These are phyloP conservation scores for Plumapathes pennacea DNA, from an alignment of 92 coral and sea anemone genomes.

Conservation along the genomic window DNA sequence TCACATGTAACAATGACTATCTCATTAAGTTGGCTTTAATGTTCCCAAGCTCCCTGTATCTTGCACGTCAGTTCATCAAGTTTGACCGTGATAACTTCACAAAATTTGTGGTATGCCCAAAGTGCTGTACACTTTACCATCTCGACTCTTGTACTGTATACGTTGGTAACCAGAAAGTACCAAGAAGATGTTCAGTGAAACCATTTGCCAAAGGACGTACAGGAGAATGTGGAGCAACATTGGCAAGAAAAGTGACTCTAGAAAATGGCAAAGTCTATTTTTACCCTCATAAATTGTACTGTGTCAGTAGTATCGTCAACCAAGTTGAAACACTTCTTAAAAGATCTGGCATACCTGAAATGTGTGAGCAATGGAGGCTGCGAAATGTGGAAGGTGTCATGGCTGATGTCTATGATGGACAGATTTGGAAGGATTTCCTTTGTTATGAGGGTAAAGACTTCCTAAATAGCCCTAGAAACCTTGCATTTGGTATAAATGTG, in stretches of 20 bases:
- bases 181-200: slow-evolving; percentile 19
- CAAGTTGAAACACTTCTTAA: slow-evolving; percentile 16
- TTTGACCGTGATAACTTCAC: slow-evolving; percentile 30
- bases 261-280: slow-evolving; percentile 25
- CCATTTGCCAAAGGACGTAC: slow-evolving; percentile 24
- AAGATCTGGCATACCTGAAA: slow-evolving; percentile 19
- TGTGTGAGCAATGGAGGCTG: slow-evolving; percentile 14
- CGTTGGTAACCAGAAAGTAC: slow-evolving; percentile 10
- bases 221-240: slow-evolving; percentile 19
- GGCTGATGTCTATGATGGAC: slow-evolving; percentile 54
- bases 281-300: slow-evolving; percentile 27
- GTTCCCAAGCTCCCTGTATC: slow-evolving; percentile 48
- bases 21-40: slow-evolving; percentile 10
- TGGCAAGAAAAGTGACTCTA: slow-evolving; percentile 30
- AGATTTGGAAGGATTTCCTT: slow-evolving; percentile 45
- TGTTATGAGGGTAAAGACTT: slow-evolving; percentile 36
- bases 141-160: slow-evolving; percentile 18
- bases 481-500: slow-evolving; percentile 57
- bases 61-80: slow-evolving; percentile 23
- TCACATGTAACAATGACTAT: slow-evolving; percentile 7
- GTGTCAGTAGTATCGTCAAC: slow-evolving; percentile 21
- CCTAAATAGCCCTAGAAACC: slow-evolving; percentile 24
- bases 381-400: slow-evolving; percentile 9
- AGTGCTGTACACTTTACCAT: slow-evolving; percentile 24
- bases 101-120: slow-evolving; percentile 50